Conservation (phyloP, 2,113 vertebrate species). For the Patagioenas fasciata region DNA sequence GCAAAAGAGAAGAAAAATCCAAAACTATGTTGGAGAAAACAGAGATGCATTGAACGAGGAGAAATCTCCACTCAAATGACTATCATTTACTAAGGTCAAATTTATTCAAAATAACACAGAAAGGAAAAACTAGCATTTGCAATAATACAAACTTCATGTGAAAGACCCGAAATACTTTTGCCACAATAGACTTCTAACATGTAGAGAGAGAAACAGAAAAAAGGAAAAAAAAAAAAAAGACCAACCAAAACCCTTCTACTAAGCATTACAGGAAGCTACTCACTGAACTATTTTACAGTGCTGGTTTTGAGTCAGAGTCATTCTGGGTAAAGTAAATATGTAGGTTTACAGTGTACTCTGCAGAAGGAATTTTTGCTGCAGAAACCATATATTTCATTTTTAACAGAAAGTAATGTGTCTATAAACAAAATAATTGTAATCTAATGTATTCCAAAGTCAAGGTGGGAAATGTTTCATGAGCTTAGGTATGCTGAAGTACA, state of each 20-base stretch:
- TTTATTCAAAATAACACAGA: background rate
- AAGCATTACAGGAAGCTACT: constrained; percentile 15
- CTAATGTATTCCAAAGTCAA: constrained; percentile 48
- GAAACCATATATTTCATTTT: constrained; percentile 26
- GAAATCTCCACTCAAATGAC: background rate
- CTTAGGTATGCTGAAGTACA: constrained; percentile 46
- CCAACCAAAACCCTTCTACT: constrained; percentile 39
- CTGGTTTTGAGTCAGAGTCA: constrained; percentile 31
- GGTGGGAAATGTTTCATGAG: constrained; percentile 48
- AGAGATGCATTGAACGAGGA: constrained; percentile 18
- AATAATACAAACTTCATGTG: constrained; percentile 42
- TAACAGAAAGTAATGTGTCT: constrained; percentile 42
- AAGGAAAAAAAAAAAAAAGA: background rate
- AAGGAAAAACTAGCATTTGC: constrained; percentile 26
- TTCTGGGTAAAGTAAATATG: constrained; percentile 35
- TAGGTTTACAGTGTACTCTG: constrained; percentile 17
- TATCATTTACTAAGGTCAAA: constrained; percentile 44
- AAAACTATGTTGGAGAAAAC: background rate
- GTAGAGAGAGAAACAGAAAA: background rate
- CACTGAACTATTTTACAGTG: constrained; percentile 50
- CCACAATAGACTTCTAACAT: background rate
- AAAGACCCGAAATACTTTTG: constrained; percentile 57
- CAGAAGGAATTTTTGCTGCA: constrained; percentile 44
- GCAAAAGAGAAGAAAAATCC: background rate
- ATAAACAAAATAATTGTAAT: constrained; percentile 54